Base-by-base conservation (phyloP, 2,888 invertebrate species). In the Merodon equestris region DNA sequence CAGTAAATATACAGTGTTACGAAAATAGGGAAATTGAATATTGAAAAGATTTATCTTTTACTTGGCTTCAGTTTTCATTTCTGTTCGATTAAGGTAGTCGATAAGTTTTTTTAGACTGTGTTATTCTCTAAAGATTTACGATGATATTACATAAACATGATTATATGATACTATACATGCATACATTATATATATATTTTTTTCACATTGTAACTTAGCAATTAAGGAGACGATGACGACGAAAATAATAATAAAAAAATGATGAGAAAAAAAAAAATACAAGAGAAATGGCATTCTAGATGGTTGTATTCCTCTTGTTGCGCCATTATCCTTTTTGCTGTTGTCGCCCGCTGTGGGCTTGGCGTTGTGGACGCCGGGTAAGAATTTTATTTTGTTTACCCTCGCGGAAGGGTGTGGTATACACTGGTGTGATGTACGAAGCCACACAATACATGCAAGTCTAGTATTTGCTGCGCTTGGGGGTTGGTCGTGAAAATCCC, bases 161-260 rank as follows among this genome's bases (percentile, higher is more conserved):
- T 63, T 73, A 76, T 70, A 79, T 74, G 58, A 63, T 63, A 68
- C 71, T 64, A 79, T 44, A 67, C 74, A 74, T 68, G 63, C 79
- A 79, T 79, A 68, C 71, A 77, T 72, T 63, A 51, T 36, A 71
- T 74, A 77, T 74, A 74, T 79, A 79, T 79, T 74, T 79, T 79
- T 79, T 79, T 74, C 68, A 79, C 79, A 79, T 79, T 79, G 79
- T 79, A 79, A 79, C 74, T 79, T 79, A 79, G 79, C 48, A 64
- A 70, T 64, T 79, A 79, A 79, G 74, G 60, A 70, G 53, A 56
- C 53, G 74, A 48, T 2, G 27, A 27, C 45, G 61, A 66, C 18
- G 61, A 73, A 56, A 61, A 67, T 72, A 72, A 77, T 27, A 27
- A 27, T 4, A 27, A 27, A 27, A 7, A 27, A 4, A 27, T 7